Percentiles rank a stretch among this genome's conserved stretches.
Evolutionary conservation across 2,113 vertebrate genomes (phyloP).

Genomic region (Calonectris borealis): DNA sequence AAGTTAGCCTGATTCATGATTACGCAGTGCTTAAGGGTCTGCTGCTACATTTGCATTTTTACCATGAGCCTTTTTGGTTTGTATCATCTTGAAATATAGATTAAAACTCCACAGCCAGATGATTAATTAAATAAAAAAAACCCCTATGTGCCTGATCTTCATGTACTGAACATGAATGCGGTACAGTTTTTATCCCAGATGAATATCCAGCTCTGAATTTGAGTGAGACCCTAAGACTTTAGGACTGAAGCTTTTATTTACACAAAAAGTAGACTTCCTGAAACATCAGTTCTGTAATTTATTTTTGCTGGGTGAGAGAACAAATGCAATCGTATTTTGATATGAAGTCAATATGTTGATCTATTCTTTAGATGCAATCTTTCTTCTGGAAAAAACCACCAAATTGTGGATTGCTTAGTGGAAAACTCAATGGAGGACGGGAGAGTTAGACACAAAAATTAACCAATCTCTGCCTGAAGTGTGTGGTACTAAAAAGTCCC

Average conservation of each 20-base stretch:
- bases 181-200: not conserved
- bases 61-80: conserved; percentile 32
- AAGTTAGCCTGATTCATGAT: conserved; percentile 7
- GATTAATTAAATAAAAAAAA: conserved; percentile 42
- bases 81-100: conserved; percentile 50
- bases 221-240: not conserved
- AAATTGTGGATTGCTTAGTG: not conserved
- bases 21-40: conserved; percentile 38
- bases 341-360: not conserved
- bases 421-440: not conserved
- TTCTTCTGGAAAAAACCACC: not conserved
- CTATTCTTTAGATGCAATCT: not conserved
- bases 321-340: not conserved
- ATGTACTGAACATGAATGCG: not conserved
- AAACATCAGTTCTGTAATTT: not conserved
- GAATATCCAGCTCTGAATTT: not conserved
- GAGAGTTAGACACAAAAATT: not conserved
- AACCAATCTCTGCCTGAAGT: not conserved
- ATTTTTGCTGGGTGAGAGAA: not conserved
- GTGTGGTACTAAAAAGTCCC: not conserved
- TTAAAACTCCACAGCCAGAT: conserved; percentile 35
- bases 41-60: conserved; percentile 47
- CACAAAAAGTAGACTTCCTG: not conserved
- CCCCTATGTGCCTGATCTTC: not conserved
- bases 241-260: not conserved